A percentile compares a stretch with the other conserved stretches of the same genome.
These are phyloP conservation scores for Muscicapa comitata DNA, from an alignment of 2,797 vertebrate species.

Conservation along the genomic window DNA sequence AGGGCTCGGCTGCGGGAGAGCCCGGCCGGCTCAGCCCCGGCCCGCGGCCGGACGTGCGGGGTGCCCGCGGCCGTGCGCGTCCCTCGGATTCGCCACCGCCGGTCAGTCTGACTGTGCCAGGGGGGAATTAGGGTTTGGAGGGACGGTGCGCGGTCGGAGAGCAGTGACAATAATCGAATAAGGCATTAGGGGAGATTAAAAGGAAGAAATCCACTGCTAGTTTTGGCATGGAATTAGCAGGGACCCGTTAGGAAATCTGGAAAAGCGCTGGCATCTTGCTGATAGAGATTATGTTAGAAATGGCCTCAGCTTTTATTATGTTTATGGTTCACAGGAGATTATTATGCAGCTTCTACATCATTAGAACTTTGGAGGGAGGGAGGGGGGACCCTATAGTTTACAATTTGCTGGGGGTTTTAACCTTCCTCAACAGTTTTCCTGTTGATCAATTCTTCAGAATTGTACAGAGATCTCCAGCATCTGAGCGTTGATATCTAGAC, in stretches of 20 bases:
- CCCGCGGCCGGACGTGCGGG: not conserved
- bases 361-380: not conserved
- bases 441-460: not conserved
- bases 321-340: constrained; percentile 75
- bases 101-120: constrained; percentile 71
- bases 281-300: constrained; percentile 78
- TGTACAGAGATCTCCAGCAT: not conserved
- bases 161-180: constrained; percentile 82
- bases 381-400: not conserved
- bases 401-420: not conserved
- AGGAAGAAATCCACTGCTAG: constrained; percentile 79
- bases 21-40: not conserved
- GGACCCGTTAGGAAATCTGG: constrained; percentile 80
- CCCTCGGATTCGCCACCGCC: not conserved
- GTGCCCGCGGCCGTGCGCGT: not conserved
- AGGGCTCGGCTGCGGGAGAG: not conserved
- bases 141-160: constrained; percentile 78
- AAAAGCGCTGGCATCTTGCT: constrained; percentile 77
- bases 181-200: constrained; percentile 83
- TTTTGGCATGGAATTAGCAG: constrained; percentile 83
- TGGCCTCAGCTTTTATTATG: constrained; percentile 73
- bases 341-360: constrained; percentile 56
- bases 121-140: constrained; percentile 80
- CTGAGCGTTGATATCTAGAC: not conserved
- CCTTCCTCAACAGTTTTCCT: not conserved